These are phyloP conservation scores for Pterocles orientalis DNA, from an alignment of 2,113 vertebrate species.

Conservation along the genomic window DNA sequence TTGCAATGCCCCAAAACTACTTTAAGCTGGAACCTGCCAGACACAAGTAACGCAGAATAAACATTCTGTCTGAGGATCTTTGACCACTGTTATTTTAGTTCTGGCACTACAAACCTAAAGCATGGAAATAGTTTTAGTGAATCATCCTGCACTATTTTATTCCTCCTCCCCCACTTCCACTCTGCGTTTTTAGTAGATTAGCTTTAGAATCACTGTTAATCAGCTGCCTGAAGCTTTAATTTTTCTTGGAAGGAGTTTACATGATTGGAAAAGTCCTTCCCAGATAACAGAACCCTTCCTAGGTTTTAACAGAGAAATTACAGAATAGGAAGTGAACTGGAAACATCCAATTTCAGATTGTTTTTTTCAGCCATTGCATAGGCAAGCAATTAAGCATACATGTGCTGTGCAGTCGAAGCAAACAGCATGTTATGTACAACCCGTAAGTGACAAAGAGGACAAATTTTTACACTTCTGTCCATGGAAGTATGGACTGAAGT, in stretches of 20 bases:
- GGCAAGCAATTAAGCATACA: background rate
- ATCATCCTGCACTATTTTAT: background rate
- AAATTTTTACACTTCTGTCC: background rate
- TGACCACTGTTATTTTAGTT: constrained; percentile 20
- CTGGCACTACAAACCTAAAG: background rate
- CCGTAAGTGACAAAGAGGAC: background rate
- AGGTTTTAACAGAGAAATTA: background rate
- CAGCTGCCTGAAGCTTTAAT: background rate
- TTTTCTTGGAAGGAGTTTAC: background rate
- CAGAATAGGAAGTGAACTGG: background rate
- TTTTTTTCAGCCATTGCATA: background rate
- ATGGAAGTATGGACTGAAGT: background rate
- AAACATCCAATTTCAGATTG: background rate
- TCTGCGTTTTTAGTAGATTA: background rate
- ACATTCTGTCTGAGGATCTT: constrained; percentile 19
- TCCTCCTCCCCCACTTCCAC: background rate
- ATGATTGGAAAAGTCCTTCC: background rate
- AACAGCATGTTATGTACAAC: background rate
- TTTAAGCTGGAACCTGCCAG: constrained; percentile 23
- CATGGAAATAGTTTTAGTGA: constrained; percentile 11
- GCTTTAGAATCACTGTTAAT: background rate
- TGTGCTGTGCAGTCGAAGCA: background rate
- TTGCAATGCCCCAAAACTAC: background rate
- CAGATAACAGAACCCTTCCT: background rate
- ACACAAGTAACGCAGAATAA: constrained; percentile 30